phyloP scores from a whole-genome alignment of 2,113 vertebrate genomes.

The Apodemus sylvaticus region DNA sequence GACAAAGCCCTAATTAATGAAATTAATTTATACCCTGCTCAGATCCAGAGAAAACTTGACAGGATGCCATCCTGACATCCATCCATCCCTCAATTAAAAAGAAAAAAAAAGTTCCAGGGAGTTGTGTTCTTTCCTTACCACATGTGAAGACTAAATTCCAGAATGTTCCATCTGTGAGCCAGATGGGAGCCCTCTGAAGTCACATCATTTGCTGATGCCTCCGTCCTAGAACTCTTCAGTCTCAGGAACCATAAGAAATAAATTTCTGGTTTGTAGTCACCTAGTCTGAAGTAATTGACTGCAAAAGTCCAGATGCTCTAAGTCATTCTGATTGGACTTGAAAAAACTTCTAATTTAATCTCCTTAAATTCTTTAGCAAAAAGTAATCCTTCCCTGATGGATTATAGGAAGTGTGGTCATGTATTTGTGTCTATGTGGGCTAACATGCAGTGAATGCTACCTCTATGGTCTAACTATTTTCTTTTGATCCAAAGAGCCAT shows the following conservation, averaged over 20 bases:
- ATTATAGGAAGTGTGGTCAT: constrained; percentile 10
- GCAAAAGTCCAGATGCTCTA: not conserved
- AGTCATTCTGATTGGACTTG: not conserved
- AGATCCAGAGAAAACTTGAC: not conserved
- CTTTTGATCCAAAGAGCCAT: constrained; percentile 6
- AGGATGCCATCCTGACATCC: not conserved
- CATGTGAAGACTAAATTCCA: not conserved
- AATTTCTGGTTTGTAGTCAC: not conserved
- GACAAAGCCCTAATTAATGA: not conserved
- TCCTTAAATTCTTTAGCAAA: constrained; percentile 27
- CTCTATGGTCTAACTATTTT: not conserved
- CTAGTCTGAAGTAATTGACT: not conserved
- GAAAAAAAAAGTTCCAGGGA: not conserved
- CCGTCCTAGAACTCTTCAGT: not conserved
- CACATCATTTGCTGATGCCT: not conserved
- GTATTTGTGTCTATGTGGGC: not conserved
- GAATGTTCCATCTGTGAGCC: not conserved
- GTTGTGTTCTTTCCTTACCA: not conserved
- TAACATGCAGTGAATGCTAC: not conserved
- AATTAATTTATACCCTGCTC: not conserved
- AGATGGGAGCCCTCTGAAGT: not conserved
- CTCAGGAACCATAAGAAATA: not conserved
- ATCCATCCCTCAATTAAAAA: not conserved
- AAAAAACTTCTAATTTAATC: not conserved
- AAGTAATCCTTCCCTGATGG: not conserved